Conservation (phyloP, 2,797 vertebrate genomes). For the Malacoraja senta region DNA sequence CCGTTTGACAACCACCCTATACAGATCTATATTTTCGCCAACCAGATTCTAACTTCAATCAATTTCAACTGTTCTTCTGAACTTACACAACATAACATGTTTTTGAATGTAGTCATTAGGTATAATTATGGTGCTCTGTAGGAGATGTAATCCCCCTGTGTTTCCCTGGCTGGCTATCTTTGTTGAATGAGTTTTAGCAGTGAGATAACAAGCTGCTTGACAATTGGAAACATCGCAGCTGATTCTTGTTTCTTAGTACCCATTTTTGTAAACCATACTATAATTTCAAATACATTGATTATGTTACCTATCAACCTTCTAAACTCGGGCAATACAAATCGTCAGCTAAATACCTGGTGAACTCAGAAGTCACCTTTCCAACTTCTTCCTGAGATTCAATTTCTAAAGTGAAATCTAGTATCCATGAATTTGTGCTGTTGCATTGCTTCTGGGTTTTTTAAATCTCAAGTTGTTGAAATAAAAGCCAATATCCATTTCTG, state of each 20-base stretch:
- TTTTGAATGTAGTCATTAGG: not conserved
- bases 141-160: not conserved
- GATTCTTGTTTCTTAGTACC: not conserved
- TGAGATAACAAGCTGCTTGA: not conserved
- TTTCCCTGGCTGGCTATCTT: not conserved
- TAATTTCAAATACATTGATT: not conserved
- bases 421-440: not conserved
- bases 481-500: not conserved
- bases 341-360: not conserved
- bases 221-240: not conserved
- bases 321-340: not conserved
- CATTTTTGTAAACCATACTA: not conserved
- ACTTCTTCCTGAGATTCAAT: not conserved
- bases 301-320: not conserved
- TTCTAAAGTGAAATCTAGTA: not conserved
- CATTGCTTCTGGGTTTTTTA: not conserved
- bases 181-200: not conserved
- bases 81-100: not conserved
- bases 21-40: no score
- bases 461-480: not conserved
- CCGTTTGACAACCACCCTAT: not conserved
- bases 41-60: not conserved
- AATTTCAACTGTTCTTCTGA: not conserved
- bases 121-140: not conserved
- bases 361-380: not conserved